Base-by-base conservation (phyloP, 1,140 invertebrate genomes). In the Eufriesea mexicana region DNA sequence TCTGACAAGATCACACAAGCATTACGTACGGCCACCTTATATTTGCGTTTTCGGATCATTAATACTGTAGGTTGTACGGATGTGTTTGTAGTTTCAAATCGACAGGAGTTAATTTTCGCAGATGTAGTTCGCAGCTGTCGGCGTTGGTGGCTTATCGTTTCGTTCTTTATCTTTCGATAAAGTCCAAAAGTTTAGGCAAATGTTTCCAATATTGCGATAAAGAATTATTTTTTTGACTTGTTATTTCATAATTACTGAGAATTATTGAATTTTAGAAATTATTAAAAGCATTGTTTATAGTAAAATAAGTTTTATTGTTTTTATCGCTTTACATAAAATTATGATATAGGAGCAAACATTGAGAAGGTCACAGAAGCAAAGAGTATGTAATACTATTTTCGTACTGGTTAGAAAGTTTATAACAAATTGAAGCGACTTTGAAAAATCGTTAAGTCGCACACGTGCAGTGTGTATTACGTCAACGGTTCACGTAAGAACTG, bases 391-490 rank as follows among this genome's bases (percentile, higher is more conserved):
- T 23, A 49, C 45, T 71, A 71, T 51, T 71, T 51, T 28, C 8
- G n/a, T 28, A 10, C 47, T 28, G 47, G 45, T 28, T 59, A 35
- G 35, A 57, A 45, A 73, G 28, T 12, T 28, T 71, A n/a, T 42
- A 55, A 25, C 70, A 42, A 28, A 18, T 73, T 42, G 28, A n/a
- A 73, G 14, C 71, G 72, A 57, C 72, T 75, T 76, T 45, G 54
- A 25, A 66, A 51, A 82, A 51, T 57, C 61, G 71, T 66, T 67
- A 82, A 67, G 49, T 28, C n/a, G 45, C 23, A 57, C 81, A 83
- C 57, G 75, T 83, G 81, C 75, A 70, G 14, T 28, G 18, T 28
- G 62, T 20, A 49, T 83, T 77, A 57, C 74, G 75, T 83, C 66
- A 83, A 8, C 23, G 20, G 23, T 25, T 67, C 72, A 67, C 61